Percentiles rank a stretch among this genome's conserved stretches.
Conservation (phyloP, 2,888 invertebrate species). For the Drosophila subquinaria region DNA sequence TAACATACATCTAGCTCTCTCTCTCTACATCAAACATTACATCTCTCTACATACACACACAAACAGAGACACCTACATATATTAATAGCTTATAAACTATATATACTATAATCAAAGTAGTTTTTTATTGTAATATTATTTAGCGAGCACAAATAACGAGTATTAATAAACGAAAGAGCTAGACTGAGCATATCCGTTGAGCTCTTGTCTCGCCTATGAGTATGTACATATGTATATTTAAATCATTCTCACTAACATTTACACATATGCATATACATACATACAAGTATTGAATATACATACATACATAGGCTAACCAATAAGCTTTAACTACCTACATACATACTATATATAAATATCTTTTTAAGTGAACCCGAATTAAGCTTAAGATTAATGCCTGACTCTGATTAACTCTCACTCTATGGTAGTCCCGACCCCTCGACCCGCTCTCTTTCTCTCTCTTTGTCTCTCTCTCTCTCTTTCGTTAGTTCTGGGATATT, state of each 20-base stretch:
- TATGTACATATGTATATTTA: constrained; percentile 51
- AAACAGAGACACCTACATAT: background rate
- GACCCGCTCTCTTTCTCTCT: background rate
- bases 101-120: constrained; percentile 34
- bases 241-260: constrained; percentile 35
- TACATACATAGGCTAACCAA: constrained; percentile 3
- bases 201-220: constrained; percentile 17
- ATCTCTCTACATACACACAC: constrained; percentile 9
- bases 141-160: constrained; percentile 47
- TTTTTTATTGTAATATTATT: constrained; percentile 20
- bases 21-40: background rate
- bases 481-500: constrained; percentile 1
- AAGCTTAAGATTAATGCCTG: constrained; percentile 16
- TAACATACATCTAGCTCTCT: constrained; percentile 7
- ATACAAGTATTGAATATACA: constrained; percentile 2
- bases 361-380: background rate
- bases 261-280: constrained; percentile 31
- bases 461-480: constrained; percentile 6
- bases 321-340: background rate
- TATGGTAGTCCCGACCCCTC: background rate
- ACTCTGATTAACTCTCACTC: constrained; percentile 9
- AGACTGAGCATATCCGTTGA: constrained; percentile 16
- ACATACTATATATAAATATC: background rate
- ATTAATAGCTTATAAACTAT: constrained; percentile 31
- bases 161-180: constrained; percentile 6